Conservation (phyloP, 1,140 invertebrate species). For the Agraylea sexmaculata region DNA sequence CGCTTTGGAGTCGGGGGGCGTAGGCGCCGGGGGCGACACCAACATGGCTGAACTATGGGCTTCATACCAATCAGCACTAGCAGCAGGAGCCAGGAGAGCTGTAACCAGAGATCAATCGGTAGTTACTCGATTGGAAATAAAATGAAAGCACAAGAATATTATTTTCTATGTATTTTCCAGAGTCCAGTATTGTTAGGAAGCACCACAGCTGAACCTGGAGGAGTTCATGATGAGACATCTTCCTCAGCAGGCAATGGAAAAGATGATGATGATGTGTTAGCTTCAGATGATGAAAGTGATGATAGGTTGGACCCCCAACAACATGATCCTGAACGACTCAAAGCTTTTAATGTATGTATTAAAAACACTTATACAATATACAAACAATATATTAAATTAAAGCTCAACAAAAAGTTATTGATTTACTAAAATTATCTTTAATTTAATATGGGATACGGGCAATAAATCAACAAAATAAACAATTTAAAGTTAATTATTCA, state of each 20-base stretch:
- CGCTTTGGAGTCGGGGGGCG: constrained; percentile 24
- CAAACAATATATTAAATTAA: too few relatives aligned
- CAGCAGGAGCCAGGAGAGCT: constrained; percentile 47
- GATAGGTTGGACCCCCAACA: constrained; percentile 77
- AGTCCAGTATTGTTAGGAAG: constrained; percentile 49
- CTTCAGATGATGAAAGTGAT: constrained; percentile 81
- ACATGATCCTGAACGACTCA: constrained; percentile 89
- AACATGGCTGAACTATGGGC: constrained; percentile 69
- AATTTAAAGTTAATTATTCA: too few relatives aligned
- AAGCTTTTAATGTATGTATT: constrained; percentile 88
- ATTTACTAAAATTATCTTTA: too few relatives aligned
- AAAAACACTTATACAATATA: too few relatives aligned
- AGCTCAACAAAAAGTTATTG: too few relatives aligned
- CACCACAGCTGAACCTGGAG: constrained; percentile 50
- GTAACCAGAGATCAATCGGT: constrained; percentile 50
- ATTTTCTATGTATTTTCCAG: constrained; percentile 34
- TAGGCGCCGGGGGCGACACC: constrained; percentile 41
- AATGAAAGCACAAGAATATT: background rate
- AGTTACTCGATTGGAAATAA: constrained; percentile 30
- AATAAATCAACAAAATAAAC: too few relatives aligned
- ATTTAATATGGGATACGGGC: too few relatives aligned
- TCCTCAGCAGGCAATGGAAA: constrained; percentile 85
- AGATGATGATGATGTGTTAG: constrained; percentile 77
- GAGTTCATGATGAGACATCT: constrained; percentile 79
- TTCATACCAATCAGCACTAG: constrained; percentile 57